phyloP scores from a whole-genome alignment of 2,797 vertebrate genomes.

The Limosa lapponica region DNA sequence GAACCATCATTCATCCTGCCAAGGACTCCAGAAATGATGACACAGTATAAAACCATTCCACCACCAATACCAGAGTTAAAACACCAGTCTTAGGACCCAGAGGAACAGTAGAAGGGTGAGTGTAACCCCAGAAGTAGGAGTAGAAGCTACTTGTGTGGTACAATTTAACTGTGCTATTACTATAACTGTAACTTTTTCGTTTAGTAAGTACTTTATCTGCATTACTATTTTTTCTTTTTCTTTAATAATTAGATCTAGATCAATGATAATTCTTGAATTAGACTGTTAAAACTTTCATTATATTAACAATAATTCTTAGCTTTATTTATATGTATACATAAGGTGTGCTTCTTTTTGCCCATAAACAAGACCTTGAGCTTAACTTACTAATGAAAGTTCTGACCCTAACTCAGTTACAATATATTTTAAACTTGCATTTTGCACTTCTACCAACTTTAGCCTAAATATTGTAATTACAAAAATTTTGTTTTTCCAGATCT shows the following conservation, averaged over 20 bases:
- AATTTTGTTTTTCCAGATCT: neutral
- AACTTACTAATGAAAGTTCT: neutral
- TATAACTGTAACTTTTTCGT: neutral
- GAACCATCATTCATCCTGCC: neutral
- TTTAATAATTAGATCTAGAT: neutral
- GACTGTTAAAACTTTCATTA: neutral
- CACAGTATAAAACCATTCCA: neutral
- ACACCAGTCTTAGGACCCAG: neutral
- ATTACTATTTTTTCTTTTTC: neutral
- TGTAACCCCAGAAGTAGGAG: neutral
- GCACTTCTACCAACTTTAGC: neutral
- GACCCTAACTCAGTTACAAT: neutral
- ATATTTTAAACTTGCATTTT: neutral
- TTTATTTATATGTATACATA: neutral
- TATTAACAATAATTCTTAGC: neutral
- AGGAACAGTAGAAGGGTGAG: neutral
- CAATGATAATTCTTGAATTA: neutral
- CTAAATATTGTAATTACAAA: neutral
- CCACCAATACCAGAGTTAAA: neutral
- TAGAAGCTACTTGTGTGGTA: fast-evolving
- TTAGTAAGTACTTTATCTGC: neutral
- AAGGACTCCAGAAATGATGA: neutral
- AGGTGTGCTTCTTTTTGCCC: neutral
- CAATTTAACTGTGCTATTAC: neutral
- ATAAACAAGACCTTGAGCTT: fast-evolving